These are phyloP conservation scores for Falco naumanni DNA, from an alignment of 2,797 vertebrate genomes.

Conservation along the genomic window DNA sequence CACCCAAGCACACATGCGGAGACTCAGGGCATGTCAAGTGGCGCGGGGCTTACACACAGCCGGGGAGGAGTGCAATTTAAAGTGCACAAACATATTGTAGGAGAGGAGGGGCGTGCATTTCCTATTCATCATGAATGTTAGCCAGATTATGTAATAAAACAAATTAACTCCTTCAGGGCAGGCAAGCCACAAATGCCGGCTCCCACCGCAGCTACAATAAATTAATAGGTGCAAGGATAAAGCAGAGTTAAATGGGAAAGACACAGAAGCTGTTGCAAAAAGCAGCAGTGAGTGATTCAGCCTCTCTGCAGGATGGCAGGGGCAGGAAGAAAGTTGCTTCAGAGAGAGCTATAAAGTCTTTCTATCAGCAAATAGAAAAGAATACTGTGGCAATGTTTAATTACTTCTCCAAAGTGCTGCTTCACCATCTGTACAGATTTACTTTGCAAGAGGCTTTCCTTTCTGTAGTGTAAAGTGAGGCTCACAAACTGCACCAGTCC, in stretches of 20 bases:
- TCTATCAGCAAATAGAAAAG: not conserved
- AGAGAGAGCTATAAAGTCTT: not conserved
- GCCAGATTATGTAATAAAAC: conserved; percentile 48
- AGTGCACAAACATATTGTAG: not conserved
- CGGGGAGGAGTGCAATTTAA: not conserved
- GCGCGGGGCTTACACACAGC: not conserved
- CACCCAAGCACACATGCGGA: not conserved
- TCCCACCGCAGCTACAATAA: fast-evolving
- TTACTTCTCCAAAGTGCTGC: not conserved
- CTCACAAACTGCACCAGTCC: not conserved
- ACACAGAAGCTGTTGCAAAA: not conserved
- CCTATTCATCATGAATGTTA: conserved; percentile 31
- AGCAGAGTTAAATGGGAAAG: not conserved
- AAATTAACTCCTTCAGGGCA: conserved; percentile 51
- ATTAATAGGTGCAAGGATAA: not conserved
- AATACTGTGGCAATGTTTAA: not conserved
- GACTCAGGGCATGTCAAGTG: not conserved
- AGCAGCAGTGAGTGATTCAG: not conserved
- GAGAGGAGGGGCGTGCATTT: conserved; percentile 32
- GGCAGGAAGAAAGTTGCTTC: not conserved
- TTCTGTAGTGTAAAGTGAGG: not conserved
- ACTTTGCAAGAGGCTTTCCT: not conserved
- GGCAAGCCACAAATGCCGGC: not conserved
- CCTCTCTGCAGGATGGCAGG: not conserved
- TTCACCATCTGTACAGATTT: not conserved